Evolutionary conservation across 2,797 vertebrate species (phyloP).

Genomic region (Vireo griseus): DNA sequence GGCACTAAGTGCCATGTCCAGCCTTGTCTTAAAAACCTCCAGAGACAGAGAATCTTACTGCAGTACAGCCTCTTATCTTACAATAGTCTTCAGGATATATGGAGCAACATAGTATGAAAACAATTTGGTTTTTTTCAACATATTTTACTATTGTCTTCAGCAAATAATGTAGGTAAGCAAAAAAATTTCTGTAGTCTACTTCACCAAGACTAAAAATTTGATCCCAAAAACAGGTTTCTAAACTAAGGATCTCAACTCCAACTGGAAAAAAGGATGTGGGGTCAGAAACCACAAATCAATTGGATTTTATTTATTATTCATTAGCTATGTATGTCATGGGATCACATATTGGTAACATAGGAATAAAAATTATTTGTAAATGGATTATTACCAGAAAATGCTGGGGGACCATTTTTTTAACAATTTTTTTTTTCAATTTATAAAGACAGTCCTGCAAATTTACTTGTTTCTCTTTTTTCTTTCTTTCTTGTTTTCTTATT

Average conservation of each 20-base stretch:
- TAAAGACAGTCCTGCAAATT: neutral
- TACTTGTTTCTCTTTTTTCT: neutral
- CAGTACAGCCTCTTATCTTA: neutral
- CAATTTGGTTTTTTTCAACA: too few relatives aligned
- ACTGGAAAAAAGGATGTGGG: neutral
- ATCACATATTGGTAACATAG: neutral
- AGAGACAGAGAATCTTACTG: too few relatives aligned
- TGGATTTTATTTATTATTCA: neutral
- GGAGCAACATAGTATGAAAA: neutral
- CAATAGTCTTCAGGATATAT: neutral
- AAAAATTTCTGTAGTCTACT: neutral
- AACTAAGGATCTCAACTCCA: neutral
- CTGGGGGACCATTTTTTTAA: neutral
- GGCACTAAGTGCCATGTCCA: too few relatives aligned
- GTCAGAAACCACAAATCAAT: neutral
- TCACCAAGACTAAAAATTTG: neutral
- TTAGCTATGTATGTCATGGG: neutral
- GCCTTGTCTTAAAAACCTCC: too few relatives aligned
- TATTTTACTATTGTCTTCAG: neutral
- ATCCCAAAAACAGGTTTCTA: neutral
- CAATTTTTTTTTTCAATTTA: neutral
- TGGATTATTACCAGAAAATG: neutral
- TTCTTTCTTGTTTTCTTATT: fast-evolving
- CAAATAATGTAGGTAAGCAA: neutral
- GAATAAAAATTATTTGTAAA: neutral